A percentile compares a stretch with the other conserved stretches of the same genome.
Evolutionary conservation across 2,888 invertebrate species (phyloP).

Genomic region (Andricus curvator): DNA sequence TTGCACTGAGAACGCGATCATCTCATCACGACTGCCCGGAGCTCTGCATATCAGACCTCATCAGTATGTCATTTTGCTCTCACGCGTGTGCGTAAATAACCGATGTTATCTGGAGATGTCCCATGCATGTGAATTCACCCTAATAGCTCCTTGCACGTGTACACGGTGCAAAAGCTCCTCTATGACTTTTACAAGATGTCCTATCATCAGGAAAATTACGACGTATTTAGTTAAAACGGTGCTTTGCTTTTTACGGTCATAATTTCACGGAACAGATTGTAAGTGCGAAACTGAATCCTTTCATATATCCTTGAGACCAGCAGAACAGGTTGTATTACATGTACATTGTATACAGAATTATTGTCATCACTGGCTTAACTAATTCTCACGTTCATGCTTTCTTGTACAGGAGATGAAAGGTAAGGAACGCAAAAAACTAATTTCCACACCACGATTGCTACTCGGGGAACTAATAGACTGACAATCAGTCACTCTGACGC

Average conservation of each 20-base stretch:
- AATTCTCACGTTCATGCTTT: background rate
- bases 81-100: constrained; percentile 38
- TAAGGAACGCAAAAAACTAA: constrained; percentile 4
- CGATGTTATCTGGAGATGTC: constrained; percentile 23
- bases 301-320: constrained; percentile 5
- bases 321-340: constrained; percentile 6
- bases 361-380: background rate
- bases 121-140: constrained; percentile 30
- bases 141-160: constrained; percentile 27
- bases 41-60: constrained; percentile 26
- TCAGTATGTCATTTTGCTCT: constrained; percentile 24
- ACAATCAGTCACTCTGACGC: background rate
- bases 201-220: constrained; percentile 29
- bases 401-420: background rate
- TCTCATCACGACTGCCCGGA: background rate
- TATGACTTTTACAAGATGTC: constrained; percentile 23
- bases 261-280: constrained; percentile 35
- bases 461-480: background rate
- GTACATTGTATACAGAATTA: constrained; percentile 9
- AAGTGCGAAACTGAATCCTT: constrained; percentile 34
- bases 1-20: background rate
- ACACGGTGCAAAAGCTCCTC: constrained; percentile 14
- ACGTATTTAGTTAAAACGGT: constrained; percentile 36
- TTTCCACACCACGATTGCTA: background rate
- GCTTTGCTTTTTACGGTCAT: constrained; percentile 23